Conservation (phyloP, 1,140 invertebrate genomes). For the Zaprionus kolodkinae region DNA sequence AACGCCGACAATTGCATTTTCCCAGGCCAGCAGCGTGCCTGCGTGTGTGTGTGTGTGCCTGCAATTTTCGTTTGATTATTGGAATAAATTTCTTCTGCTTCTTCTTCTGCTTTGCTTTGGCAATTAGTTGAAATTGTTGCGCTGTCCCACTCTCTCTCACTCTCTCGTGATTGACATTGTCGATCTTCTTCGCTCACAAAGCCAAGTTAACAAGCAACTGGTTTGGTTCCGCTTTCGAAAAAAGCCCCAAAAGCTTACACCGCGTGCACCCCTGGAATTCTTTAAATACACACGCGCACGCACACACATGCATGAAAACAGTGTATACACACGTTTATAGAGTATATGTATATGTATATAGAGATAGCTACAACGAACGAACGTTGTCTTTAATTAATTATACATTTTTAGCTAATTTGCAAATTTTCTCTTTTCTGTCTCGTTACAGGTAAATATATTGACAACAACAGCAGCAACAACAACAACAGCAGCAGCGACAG, state of each 20-base stretch:
- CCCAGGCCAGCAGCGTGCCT: constrained; percentile 11
- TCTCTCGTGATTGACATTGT: constrained; percentile 14
- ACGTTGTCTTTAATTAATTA: constrained; percentile 63
- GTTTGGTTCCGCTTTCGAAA: constrained; percentile 81
- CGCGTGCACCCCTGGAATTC: constrained; percentile 50
- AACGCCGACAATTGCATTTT: constrained; percentile 48
- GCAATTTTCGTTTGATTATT: constrained; percentile 41
- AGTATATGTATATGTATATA: not conserved
- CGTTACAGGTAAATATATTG: constrained; percentile 72
- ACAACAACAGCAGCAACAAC: constrained; percentile 22
- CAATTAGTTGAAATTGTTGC: constrained; percentile 39
- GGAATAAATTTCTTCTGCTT: constrained; percentile 27
- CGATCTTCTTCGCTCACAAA: constrained; percentile 25
- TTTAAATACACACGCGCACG: constrained; percentile 50
- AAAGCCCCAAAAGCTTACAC: constrained; percentile 49
- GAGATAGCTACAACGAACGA: not conserved
- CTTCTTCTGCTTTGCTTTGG: constrained; percentile 22
- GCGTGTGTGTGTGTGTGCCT: constrained; percentile 4
- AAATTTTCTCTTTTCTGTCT: constrained; percentile 76
- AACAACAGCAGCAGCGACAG: not conserved
- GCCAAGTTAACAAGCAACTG: constrained; percentile 45
- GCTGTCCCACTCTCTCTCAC: constrained; percentile 7
- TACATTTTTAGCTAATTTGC: constrained; percentile 73
- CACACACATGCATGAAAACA: not conserved
- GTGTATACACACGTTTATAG: not conserved